Evolutionary conservation across 2,797 vertebrate genomes (phyloP).

Genomic region (Gallinago nigripennis): DNA sequence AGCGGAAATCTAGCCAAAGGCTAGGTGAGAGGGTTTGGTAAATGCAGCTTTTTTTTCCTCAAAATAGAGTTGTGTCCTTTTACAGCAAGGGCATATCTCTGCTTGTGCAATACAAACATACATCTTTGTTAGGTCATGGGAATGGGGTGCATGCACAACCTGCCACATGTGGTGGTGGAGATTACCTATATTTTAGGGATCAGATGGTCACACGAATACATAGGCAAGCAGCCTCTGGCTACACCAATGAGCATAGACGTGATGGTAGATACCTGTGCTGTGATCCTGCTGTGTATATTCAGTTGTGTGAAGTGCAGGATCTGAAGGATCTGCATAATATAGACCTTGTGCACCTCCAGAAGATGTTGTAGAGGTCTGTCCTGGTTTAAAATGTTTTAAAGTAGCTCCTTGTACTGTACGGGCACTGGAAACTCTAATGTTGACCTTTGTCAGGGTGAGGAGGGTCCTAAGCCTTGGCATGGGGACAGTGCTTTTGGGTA

Average conservation of each 20-base stretch:
- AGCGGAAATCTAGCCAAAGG: neutral
- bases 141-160: neutral
- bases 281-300: neutral
- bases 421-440: neutral
- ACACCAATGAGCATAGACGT: fast-evolving
- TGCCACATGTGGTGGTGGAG: neutral
- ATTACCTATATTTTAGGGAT: neutral
- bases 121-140: neutral
- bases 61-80: neutral
- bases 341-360: neutral
- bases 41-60: neutral
- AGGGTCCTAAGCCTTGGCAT: neutral
- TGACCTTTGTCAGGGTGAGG: neutral
- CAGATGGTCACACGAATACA: neutral
- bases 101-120: neutral
- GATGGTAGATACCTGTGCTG: neutral
- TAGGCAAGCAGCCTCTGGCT: neutral
- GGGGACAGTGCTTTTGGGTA: neutral
- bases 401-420: too few species aligned
- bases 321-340: fast-evolving
- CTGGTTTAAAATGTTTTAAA: neutral
- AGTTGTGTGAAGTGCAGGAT: neutral
- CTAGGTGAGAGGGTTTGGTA: neutral
- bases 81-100: neutral
- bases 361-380: neutral